phyloP scores from a whole-genome alignment of 2,888 invertebrate genomes.

The Rhagonycha lutea region DNA sequence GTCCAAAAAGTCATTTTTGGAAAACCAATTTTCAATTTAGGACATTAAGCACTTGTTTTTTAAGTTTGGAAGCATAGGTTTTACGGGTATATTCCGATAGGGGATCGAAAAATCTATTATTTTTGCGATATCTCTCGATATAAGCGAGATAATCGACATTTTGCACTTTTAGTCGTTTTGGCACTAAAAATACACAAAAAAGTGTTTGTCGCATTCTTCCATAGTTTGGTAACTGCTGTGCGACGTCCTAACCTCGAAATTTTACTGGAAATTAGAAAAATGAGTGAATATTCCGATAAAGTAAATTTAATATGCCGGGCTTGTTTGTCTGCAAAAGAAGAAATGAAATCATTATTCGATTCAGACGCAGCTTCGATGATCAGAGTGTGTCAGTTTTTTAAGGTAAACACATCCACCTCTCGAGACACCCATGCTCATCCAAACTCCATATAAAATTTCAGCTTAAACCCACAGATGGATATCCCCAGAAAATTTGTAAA shows the following conservation, averaged over 20 bases:
- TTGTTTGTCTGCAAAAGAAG: constrained; percentile 27
- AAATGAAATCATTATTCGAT: constrained; percentile 31
- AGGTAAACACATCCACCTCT: constrained; percentile 15
- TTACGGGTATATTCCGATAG: too few relatives aligned
- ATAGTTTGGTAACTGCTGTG: not conserved
- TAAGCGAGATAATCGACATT: too few relatives aligned
- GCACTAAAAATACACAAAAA: too few relatives aligned
- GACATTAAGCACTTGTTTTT: too few relatives aligned
- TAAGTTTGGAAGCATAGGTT: too few relatives aligned
- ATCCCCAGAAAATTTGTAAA: constrained; percentile 39
- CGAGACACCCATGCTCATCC: not conserved
- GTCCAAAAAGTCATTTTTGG: too few relatives aligned
- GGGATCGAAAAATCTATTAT: too few relatives aligned
- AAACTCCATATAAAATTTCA: constrained; percentile 4
- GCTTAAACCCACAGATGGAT: constrained; percentile 35
- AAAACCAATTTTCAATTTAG: too few relatives aligned
- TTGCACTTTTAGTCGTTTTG: too few relatives aligned
- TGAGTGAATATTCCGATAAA: not conserved
- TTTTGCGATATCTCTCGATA: too few relatives aligned
- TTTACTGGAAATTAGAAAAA: not conserved
- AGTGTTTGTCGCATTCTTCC: too few relatives aligned
- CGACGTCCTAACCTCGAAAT: not conserved
- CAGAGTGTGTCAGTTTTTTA: constrained; percentile 28
- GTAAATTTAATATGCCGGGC: constrained; percentile 32
- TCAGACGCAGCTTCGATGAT: constrained; percentile 32